These are phyloP conservation scores for Rhinichthys klamathensis DNA, from an alignment of 2,113 vertebrate species.

Conservation along the genomic window DNA sequence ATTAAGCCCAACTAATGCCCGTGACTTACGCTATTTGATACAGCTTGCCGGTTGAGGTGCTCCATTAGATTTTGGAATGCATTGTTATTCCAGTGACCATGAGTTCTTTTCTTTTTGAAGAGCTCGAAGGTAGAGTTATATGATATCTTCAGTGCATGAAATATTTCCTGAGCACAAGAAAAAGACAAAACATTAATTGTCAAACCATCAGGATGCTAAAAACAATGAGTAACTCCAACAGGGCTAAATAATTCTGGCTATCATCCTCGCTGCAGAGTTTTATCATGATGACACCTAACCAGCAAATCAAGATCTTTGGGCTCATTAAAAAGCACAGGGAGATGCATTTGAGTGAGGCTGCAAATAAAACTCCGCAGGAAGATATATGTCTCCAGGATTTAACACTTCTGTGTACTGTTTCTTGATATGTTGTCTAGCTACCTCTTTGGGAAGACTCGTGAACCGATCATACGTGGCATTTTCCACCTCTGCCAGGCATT, in stretches of 20 bases:
- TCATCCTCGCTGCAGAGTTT: neutral
- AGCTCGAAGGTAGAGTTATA: conserved; percentile 34
- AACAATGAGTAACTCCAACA: neutral
- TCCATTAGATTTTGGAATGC: neutral
- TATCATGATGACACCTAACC: neutral
- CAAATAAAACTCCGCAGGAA: neutral
- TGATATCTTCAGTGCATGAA: neutral
- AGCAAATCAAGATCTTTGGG: neutral
- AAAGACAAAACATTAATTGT: neutral
- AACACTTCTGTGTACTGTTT: neutral
- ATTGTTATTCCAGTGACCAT: neutral
- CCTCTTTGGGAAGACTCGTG: neutral
- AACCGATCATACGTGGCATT: neutral
- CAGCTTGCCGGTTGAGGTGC: conserved; percentile 7
- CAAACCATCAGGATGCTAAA: neutral
- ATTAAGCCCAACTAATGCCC: neutral
- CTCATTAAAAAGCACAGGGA: neutral
- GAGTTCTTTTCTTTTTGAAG: conserved; percentile 25
- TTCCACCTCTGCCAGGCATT: neutral
- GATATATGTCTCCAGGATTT: neutral
- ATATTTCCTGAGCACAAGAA: neutral
- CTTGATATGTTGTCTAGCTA: neutral
- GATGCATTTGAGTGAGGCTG: neutral
- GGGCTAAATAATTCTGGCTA: neutral
- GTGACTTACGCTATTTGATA: conserved; percentile 17